A percentile compares a stretch with the other conserved stretches of the same genome.
Evolutionary conservation across 53 echinoderm and acorn worm genomes (phyloP).

Genomic region (Hippasteria phrygiana): DNA sequence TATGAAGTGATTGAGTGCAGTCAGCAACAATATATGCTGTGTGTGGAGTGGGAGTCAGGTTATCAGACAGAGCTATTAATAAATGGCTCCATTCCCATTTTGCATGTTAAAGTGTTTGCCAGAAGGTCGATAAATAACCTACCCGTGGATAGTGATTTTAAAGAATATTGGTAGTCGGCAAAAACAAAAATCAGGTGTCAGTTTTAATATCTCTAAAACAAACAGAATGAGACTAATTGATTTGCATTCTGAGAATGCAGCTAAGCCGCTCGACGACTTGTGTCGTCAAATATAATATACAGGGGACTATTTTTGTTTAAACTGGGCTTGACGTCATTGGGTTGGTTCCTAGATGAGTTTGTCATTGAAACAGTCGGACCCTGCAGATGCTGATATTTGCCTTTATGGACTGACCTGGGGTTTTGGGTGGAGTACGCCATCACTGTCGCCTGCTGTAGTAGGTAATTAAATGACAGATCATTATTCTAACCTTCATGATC

Average conservation of each 20-base stretch:
- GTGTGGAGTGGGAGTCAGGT: no score
- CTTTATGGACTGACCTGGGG: not conserved
- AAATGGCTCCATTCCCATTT: no score
- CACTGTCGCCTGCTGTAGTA: not conserved
- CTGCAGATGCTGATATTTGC: not conserved
- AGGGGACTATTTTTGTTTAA: not conserved
- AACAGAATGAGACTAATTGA: not conserved
- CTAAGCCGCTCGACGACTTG: not conserved
- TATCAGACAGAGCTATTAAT: no score
- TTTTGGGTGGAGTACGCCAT: not conserved
- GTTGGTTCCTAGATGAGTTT: not conserved
- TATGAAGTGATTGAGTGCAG: no score
- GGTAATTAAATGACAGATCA: not conserved
- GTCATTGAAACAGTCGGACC: not conserved
- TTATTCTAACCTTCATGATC: slow-evolving; percentile 2
- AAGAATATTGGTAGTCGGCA: no score
- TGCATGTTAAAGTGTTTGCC: no score
- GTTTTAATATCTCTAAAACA: not conserved
- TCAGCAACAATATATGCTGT: no score
- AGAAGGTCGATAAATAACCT: no score
- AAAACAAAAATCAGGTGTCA: not conserved
- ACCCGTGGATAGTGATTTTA: no score
- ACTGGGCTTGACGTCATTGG: slow-evolving; percentile 20
- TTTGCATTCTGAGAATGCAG: slow-evolving; percentile 6
- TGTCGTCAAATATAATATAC: not conserved